Percentiles rank a stretch among this genome's conserved stretches.
phyloP scores from a whole-genome alignment of 2,113 vertebrate species.

The Danio rerio region DNA sequence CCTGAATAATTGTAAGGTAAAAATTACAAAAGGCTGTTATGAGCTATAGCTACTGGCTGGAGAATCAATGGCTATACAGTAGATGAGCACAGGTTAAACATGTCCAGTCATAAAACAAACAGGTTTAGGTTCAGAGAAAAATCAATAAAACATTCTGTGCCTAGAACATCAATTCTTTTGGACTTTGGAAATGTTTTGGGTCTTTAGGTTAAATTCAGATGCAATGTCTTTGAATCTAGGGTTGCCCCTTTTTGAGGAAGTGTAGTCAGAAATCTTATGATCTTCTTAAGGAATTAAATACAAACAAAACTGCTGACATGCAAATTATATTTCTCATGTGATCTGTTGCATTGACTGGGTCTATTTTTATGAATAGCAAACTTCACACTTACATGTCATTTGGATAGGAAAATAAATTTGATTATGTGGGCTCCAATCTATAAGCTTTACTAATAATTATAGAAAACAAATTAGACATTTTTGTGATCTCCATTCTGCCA shows the following conservation, averaged over 20 bases:
- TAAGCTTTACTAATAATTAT: too few relatives aligned
- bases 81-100: neutral
- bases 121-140: neutral
- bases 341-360: neutral
- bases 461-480: too few relatives aligned
- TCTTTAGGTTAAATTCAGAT: neutral
- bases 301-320: constrained; percentile 9
- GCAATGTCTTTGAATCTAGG: constrained; percentile 6
- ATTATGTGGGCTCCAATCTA: too few relatives aligned
- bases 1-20: too few relatives aligned
- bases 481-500: too few relatives aligned
- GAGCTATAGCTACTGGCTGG: neutral
- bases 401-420: too few relatives aligned
- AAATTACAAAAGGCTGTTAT: too few relatives aligned
- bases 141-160: neutral
- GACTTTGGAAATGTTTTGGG: neutral
- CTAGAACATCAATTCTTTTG: neutral
- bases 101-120: neutral
- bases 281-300: constrained; percentile 11
- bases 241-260: constrained; percentile 24
- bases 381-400: too few relatives aligned
- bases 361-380: too few relatives aligned
- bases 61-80: neutral
- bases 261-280: neutral
- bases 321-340: neutral